Percentiles rank a stretch among this genome's conserved stretches.
Conservation (phyloP, 2,888 invertebrate genomes). For the Aelia acuminata region DNA sequence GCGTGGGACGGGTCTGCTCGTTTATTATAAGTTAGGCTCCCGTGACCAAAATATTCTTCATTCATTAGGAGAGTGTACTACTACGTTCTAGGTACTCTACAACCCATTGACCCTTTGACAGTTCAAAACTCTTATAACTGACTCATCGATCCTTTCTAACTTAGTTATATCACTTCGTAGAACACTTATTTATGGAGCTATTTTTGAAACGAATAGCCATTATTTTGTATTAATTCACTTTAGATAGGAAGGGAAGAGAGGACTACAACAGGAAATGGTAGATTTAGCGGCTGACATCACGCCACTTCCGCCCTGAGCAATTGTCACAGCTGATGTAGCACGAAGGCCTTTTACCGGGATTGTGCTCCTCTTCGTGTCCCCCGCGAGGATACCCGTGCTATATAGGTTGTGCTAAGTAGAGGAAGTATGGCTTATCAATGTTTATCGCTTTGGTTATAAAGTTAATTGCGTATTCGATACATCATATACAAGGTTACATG, state of each 20-base stretch:
- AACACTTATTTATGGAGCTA: too few relatives aligned
- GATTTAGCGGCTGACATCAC: slow-evolving; percentile 37
- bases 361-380: background rate
- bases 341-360: slow-evolving; percentile 8
- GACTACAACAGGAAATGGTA: slow-evolving; percentile 7
- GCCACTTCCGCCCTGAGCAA: slow-evolving; percentile 1
- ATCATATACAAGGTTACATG: too few relatives aligned
- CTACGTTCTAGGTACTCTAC: too few relatives aligned
- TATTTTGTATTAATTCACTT: background rate
- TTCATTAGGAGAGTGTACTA: too few relatives aligned
- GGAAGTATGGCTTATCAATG: background rate
- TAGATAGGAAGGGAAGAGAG: background rate
- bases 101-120: too few relatives aligned
- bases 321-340: slow-evolving; percentile 35
- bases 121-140: too few relatives aligned
- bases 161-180: too few relatives aligned
- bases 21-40: too few relatives aligned
- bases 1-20: too few relatives aligned
- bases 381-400: background rate
- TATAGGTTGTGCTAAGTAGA: background rate
- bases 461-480: too few relatives aligned
- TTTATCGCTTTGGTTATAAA: background rate
- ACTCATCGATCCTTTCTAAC: too few relatives aligned
- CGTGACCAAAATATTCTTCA: too few relatives aligned
- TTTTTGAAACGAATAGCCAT: background rate